Conservation (phyloP, 1,140 invertebrate species). For the Euwallacea similis region DNA sequence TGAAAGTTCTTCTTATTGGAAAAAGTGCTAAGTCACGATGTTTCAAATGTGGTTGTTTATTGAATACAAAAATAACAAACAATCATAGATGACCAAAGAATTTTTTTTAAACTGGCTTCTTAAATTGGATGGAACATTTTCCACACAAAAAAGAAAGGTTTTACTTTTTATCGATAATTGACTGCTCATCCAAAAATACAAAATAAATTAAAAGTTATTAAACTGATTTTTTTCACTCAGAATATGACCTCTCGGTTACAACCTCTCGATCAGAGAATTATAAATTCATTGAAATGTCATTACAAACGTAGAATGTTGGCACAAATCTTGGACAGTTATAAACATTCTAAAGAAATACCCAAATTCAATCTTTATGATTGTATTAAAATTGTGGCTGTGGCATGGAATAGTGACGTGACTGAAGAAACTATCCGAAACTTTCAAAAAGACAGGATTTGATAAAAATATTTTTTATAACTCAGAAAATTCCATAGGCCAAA, state of each 20-base stretch:
- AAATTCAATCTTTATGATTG: conserved; percentile 1
- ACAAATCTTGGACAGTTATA: conserved; percentile 17
- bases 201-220: conserved; percentile 38
- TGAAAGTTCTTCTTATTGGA: conserved; percentile 55
- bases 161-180: conserved; percentile 57
- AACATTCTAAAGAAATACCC: neutral
- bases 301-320: conserved; percentile 27
- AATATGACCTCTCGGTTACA: conserved; percentile 32
- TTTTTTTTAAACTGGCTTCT: conserved; percentile 43
- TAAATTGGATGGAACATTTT: conserved; percentile 48
- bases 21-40: conserved; percentile 55
- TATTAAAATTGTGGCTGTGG: conserved; percentile 6
- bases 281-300: conserved; percentile 25
- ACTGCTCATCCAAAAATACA: conserved; percentile 43
- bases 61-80: conserved; percentile 53
- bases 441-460: conserved; percentile 22
- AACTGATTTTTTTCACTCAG: conserved; percentile 6
- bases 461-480: conserved; percentile 10
- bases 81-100: conserved; percentile 54
- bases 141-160: conserved; percentile 52
- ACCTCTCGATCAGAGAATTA: conserved; percentile 32
- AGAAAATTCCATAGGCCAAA: conserved; percentile 8
- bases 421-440: conserved; percentile 24
- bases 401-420: conserved; percentile 26
- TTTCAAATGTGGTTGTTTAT: conserved; percentile 52